Evolutionary conservation across 2,797 vertebrate genomes (phyloP).

Genomic region (Coendou prehensilis): DNA sequence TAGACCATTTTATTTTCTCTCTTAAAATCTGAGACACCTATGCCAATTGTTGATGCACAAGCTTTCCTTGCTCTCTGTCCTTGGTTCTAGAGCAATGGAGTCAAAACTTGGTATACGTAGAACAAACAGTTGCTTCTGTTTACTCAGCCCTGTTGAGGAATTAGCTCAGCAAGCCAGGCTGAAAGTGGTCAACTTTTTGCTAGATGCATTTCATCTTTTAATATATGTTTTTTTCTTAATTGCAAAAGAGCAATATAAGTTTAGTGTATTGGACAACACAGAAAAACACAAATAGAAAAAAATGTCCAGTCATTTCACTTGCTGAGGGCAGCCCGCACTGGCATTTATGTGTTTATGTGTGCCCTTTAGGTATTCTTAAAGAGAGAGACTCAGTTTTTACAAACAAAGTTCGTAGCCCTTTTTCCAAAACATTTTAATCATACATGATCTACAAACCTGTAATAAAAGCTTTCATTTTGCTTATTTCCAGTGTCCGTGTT

Average conservation of each 20-base stretch:
- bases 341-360: background rate
- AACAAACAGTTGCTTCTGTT: background rate
- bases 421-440: background rate
- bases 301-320: background rate
- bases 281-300: background rate
- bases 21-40: background rate
- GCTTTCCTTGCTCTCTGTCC: background rate
- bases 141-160: background rate
- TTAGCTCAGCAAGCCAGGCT: background rate
- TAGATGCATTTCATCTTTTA: background rate
- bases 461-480: background rate
- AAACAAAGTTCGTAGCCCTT: slow-evolving; percentile 13
- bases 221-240: background rate
- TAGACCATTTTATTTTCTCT: background rate
- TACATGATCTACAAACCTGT: background rate
- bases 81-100: background rate
- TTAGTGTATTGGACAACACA: background rate
- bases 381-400: background rate
- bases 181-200: background rate
- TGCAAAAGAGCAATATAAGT: background rate
- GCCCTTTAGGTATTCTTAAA: background rate
- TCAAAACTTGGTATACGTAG: background rate
- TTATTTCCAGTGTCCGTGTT: background rate
- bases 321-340: background rate
- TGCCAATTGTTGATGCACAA: background rate